These are phyloP conservation scores for Chelonus insularis DNA, from an alignment of 1,140 invertebrate genomes.

Conservation along the genomic window DNA sequence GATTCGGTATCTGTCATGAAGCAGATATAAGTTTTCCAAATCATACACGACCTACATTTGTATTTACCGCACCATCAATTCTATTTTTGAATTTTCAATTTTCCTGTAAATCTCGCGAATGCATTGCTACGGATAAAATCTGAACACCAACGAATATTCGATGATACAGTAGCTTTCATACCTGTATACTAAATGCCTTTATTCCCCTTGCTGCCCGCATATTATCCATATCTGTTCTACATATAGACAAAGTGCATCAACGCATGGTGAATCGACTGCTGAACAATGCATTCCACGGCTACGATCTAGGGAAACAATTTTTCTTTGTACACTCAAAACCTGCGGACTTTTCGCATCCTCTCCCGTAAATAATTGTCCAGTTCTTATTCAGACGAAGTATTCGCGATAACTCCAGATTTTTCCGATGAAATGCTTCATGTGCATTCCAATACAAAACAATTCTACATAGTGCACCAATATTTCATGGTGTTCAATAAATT, in stretches of 20 bases:
- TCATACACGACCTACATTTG: not conserved
- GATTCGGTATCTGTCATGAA: no score
- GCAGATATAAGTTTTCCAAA: not conserved
- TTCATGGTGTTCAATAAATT: slow-evolving; percentile 1
- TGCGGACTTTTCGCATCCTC: not conserved
- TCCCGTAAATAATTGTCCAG: slow-evolving; percentile 7
- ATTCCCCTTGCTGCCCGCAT: no score
- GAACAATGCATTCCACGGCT: not conserved
- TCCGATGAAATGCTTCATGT: slow-evolving; percentile 7
- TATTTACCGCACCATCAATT: slow-evolving; percentile 1
- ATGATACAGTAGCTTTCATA: not conserved
- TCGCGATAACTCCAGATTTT: slow-evolving; percentile 13
- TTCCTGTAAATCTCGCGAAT: not conserved
- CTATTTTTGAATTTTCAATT: slow-evolving; percentile 18
- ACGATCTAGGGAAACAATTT: slow-evolving; percentile 1
- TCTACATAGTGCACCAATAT: not conserved
- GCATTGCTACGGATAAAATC: slow-evolving; percentile 2
- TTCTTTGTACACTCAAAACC: not conserved
- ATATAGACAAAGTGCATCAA: slow-evolving; percentile 10
- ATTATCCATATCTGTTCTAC: not conserved
- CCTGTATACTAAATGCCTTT: no score
- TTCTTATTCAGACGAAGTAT: slow-evolving; percentile 12
- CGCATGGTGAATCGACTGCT: slow-evolving; percentile 4
- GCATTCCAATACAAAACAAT: slow-evolving; percentile 8
- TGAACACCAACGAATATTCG: slow-evolving; percentile 3